Evolutionary conservation across 2,888 invertebrate species (phyloP), one percentile per base, ranked within the genome.

Genomic region (Agriotes lineatus): DNA sequence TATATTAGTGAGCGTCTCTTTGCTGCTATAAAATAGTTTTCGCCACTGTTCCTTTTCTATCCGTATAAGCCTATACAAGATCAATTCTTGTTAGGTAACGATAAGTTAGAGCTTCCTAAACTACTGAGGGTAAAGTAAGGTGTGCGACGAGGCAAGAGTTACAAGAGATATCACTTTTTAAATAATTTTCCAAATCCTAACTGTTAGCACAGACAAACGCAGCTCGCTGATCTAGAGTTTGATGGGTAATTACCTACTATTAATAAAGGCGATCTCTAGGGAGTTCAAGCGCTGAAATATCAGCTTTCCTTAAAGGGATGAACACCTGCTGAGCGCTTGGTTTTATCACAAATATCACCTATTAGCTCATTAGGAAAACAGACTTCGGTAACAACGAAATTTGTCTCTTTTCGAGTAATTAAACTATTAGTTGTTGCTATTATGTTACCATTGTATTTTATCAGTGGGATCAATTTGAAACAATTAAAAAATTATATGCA

Each of bases 301-400:
- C 48, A 48, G 48, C 12, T 48, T 48, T 19, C 19, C 48, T 48
- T 48, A 20, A 48, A 48, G 10, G 48, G 48, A 22, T n/a, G 48
- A 48, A 48, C 48, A 48, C 48, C 48, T 48, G 48, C 48, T 48
- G 48, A 48, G 20, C 48, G 48, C 19, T 48, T 44, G 10, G 19
- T 44, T 48, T 48, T 48, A 48, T 48, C 25, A 48, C 48, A 12
- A 1, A 12, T 48, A 48, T 25, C 48, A 48, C 25, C 48, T 19
- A 20, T 25, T 22, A 22, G 22, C 20, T 9, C 22, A 48, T 4
- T 48, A 19, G 1, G 9, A 48, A 19, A 20, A 22, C 22, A 19
- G 12, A 22, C 3, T 22, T 7, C 12, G 20, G 18, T 12, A 22
- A 14, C 44, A 10, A n/a, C n/a, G n/a, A n/a, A n/a, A n/a, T n/a